These are phyloP conservation scores for Acrocyrtus sp. DNA, from an alignment of 2,888 invertebrate species.

Conservation along the genomic window DNA sequence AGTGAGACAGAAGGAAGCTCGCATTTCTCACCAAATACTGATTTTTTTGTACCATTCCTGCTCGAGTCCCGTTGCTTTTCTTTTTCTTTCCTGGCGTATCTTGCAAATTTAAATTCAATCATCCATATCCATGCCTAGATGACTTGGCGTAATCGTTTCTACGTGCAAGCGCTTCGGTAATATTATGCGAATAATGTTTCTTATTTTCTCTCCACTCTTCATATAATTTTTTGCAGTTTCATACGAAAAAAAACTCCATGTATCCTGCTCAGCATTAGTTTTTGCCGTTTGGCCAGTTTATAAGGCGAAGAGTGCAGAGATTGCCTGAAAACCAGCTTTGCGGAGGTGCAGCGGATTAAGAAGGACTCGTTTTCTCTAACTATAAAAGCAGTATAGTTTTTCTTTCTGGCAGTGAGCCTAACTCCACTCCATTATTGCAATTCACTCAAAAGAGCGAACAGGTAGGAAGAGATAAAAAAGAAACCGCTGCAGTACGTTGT, in stretches of 20 bases:
- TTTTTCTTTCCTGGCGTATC: neutral
- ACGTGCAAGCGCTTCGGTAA: neutral
- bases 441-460: conserved; percentile 9
- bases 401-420: neutral
- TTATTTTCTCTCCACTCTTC: neutral
- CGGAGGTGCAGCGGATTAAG: neutral
- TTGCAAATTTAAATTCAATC: conserved; percentile 30
- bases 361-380: neutral
- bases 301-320: neutral
- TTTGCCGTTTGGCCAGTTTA: neutral
- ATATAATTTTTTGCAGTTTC: neutral
- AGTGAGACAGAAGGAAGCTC: conserved; percentile 14
- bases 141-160: neutral
- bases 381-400: neutral
- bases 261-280: too few relatives aligned
- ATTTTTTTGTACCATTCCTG: neutral
- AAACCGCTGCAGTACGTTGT: conserved; percentile 11
- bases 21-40: conserved; percentile 18
- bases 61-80: neutral
- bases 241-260: neutral
- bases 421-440: neutral
- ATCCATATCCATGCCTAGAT: conserved; percentile 37
- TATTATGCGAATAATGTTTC: neutral
- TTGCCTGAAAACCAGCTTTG: conserved; percentile 1
- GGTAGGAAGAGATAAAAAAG: conserved; percentile 39